Evolutionary conservation across 1,140 invertebrate genomes (phyloP).

Genomic region (Lasaia peninsularis): DNA sequence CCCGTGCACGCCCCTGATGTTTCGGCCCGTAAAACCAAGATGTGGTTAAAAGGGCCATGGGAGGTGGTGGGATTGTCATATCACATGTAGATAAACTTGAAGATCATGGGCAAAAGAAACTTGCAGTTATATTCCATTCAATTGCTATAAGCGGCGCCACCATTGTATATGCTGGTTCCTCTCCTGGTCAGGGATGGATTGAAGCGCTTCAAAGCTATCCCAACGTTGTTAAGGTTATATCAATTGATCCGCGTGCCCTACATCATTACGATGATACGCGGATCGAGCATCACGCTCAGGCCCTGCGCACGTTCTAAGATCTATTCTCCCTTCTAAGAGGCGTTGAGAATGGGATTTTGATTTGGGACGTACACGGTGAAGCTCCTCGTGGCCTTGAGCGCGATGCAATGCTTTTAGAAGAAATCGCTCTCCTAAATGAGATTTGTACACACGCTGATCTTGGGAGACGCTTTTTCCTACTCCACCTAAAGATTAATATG

Average conservation of each 20-base stretch:
- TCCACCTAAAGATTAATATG: background rate
- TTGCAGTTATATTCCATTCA: background rate
- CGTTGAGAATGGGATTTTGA: background rate
- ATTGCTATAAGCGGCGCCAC: background rate
- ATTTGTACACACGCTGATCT: background rate
- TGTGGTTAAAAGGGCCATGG: no score
- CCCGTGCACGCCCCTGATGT: no score
- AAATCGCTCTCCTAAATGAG: background rate
- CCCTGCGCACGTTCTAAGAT: background rate
- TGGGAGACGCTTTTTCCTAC: background rate
- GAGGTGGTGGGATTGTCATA: no score
- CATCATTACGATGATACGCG: background rate
- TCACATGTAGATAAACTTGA: background rate
- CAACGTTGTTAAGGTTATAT: background rate
- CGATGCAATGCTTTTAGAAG: background rate
- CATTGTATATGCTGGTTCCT: background rate
- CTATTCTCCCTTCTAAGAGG: background rate
- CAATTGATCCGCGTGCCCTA: background rate
- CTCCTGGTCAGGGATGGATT: background rate
- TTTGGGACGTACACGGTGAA: background rate
- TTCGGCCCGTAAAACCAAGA: no score
- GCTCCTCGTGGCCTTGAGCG: background rate
- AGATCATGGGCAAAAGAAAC: background rate
- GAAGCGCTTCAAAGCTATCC: background rate
- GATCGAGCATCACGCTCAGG: background rate